Base-by-base conservation (phyloP, 1,140 invertebrate genomes). In the Eueides isabella region DNA sequence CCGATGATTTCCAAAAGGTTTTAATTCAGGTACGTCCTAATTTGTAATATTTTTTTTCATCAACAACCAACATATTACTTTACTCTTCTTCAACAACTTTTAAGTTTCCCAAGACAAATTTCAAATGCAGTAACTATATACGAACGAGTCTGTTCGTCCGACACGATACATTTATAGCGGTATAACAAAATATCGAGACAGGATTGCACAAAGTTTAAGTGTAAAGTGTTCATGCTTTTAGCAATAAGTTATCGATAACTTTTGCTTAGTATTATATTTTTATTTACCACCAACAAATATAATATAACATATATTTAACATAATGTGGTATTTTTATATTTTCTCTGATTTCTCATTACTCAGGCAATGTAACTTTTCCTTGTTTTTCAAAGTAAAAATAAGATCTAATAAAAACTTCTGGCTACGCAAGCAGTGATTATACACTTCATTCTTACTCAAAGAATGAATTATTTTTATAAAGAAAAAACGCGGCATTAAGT, bases 101-200 rank as follows among this genome's bases (percentile, higher is more conserved):
- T 55, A 23, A 55, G 9, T 2, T 55, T 55, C 12, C 48, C 19
- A 26, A 26, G 48, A 55, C 11, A 55, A 55, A 55, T 12, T 11
- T 26, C 11, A 55, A 55, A 55, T 55, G 9, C 48, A 55, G 3
- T 55, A n/a, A n/a, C n/a, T n/a, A 4, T 26, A 55, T 55, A 55
- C 48, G 48, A 55, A 55, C 48, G 48, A 55, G 19, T 26, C 11
- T 55, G 48, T 26, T 55, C 48, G 48, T 55, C 23, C 48, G 12
- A 19, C 23, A 55, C 23, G 48, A 55, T 55, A 55, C 48, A 55
- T 55, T 55, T 55, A 55, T 26, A 55, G 48, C 48, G 48, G 48
- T 12, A 55, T 55, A 55, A 55, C 48, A 55, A 55, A 55, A 55
- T 55, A 55, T 55, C 48, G 48, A 26, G 48, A 55, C 48, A 11